These are phyloP conservation scores for Grapholita molesta DNA, from an alignment of 1,140 invertebrate genomes.

Conservation along the genomic window DNA sequence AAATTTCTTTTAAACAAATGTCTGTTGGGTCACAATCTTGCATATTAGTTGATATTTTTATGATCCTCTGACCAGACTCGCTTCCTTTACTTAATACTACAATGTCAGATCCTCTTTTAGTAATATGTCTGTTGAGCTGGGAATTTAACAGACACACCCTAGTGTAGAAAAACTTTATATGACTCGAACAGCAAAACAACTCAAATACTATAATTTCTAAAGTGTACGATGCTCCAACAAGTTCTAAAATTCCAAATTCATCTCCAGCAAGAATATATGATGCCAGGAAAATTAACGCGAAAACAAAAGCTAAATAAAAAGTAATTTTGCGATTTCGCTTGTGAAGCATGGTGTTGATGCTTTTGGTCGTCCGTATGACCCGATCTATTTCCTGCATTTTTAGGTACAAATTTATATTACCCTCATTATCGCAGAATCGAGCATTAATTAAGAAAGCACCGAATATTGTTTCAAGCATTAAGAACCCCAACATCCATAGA, in stretches of 20 bases:
- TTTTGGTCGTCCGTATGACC: constrained; percentile 38
- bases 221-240: neutral
- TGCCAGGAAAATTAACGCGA: neutral
- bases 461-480: constrained; percentile 25
- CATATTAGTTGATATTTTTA: neutral
- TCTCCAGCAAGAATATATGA: neutral
- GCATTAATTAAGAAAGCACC: constrained; percentile 38
- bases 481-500: constrained; percentile 2
- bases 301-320: neutral
- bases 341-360: constrained; percentile 25
- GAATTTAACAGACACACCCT: neutral
- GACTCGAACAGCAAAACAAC: neutral
- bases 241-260: neutral
- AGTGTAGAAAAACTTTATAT: neutral
- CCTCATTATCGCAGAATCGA: constrained; percentile 37
- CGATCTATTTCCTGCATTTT: constrained; percentile 51
- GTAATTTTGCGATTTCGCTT: constrained; percentile 30
- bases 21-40: neutral
- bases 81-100: neutral
- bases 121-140: neutral
- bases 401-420: constrained; percentile 44
- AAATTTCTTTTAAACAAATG: neutral
- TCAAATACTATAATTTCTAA: neutral
- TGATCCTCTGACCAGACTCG: neutral
- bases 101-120: neutral